Evolutionary conservation across 2,888 invertebrate genomes (phyloP).

Genomic region (Noctua fimbriata): DNA sequence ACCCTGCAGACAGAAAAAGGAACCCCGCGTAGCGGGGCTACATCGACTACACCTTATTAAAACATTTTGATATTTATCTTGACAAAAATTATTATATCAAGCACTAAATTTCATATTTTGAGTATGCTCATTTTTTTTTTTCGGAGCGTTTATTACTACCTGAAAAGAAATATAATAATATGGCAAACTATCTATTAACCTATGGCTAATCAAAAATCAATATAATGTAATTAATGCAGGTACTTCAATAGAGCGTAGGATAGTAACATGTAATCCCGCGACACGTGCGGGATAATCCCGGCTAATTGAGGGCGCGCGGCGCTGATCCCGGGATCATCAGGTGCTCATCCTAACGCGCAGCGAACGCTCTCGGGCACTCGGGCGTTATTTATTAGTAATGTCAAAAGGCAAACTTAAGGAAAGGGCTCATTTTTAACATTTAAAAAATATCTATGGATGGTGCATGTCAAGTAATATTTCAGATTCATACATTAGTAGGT

Average conservation of each 20-base stretch:
- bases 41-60: too few species aligned
- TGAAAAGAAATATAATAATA: not conserved
- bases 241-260: slow-evolving; percentile 62
- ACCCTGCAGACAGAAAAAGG: too few species aligned
- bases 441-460: too few species aligned
- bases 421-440: not conserved
- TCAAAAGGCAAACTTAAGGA: not conserved
- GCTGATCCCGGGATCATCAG: slow-evolving; percentile 86
- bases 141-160: too few species aligned
- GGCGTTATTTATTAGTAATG: slow-evolving; percentile 40
- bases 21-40: too few species aligned
- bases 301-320: slow-evolving; percentile 85
- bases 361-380: slow-evolving; percentile 25
- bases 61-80: too few species aligned
- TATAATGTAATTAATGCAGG: slow-evolving; percentile 67
- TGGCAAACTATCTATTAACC: not conserved
- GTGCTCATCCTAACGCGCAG: slow-evolving; percentile 75
- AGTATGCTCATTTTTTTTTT: too few species aligned
- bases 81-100: too few species aligned
- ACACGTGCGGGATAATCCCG: slow-evolving; percentile 88
- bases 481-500: too few species aligned
- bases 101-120: too few species aligned
- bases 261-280: slow-evolving; percentile 76
- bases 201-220: slow-evolving; percentile 53
- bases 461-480: too few species aligned